Evolutionary conservation across 2,888 invertebrate species (phyloP).

Genomic region (Cheiracanthium punctorium): DNA sequence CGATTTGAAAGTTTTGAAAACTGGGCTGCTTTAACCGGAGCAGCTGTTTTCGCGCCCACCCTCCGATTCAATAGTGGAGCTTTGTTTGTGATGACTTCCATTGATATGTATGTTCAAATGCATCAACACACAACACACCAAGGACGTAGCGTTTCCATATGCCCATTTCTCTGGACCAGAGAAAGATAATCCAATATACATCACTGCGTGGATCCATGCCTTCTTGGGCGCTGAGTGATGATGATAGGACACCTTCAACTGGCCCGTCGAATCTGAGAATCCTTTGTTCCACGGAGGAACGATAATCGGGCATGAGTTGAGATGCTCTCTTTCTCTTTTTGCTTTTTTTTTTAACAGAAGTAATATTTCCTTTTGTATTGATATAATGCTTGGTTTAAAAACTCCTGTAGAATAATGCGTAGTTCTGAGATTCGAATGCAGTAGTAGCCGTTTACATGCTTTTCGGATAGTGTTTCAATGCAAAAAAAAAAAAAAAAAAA

Average conservation of each 20-base stretch:
- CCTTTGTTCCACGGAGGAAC: background rate
- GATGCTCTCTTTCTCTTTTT: too few species aligned
- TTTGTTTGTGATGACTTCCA: background rate
- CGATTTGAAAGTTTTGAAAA: background rate
- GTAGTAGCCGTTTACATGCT: too few species aligned
- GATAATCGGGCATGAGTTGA: background rate
- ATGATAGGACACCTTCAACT: background rate
- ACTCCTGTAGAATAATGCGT: too few species aligned
- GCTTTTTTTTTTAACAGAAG: too few species aligned
- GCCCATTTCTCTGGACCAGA: background rate
- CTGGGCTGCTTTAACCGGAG: constrained; percentile 1
- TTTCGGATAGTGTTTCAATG: too few species aligned
- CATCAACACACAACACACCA: too few species aligned
- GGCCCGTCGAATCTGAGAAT: background rate
- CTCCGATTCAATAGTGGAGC: background rate
- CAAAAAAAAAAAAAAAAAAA: too few species aligned
- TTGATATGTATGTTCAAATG: background rate
- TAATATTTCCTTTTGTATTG: too few species aligned
- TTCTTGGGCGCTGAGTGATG: background rate
- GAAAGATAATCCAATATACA: background rate
- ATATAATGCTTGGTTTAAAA: too few species aligned
- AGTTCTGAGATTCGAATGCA: too few species aligned
- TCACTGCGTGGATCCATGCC: background rate
- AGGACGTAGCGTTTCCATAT: background rate
- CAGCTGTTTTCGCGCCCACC: constrained; percentile 1